phyloP scores from a whole-genome alignment of 2,888 invertebrate species.

The Apotomis capreana region DNA sequence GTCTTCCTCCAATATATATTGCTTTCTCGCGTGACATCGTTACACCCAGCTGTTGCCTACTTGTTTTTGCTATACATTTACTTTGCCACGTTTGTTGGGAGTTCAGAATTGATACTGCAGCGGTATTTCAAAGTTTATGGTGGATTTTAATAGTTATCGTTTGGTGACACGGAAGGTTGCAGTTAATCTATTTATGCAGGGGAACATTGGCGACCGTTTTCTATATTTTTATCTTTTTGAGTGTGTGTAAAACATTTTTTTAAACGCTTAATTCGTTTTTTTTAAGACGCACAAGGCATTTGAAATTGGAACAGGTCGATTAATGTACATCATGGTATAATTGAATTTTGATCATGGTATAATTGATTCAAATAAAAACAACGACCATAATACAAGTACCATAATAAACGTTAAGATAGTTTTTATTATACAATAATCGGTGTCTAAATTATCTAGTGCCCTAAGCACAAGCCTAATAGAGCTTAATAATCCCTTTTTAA shows the following conservation, averaged over 20 bases:
- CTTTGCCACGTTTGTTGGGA: slow-evolving; percentile 49
- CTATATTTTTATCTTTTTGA: background rate
- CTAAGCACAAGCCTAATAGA: background rate
- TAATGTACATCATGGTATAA: too few species aligned
- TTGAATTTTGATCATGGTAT: too few species aligned
- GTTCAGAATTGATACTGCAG: slow-evolving; percentile 39
- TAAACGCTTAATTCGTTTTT: too few species aligned
- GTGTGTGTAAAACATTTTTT: too few species aligned
- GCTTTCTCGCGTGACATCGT: slow-evolving; percentile 81
- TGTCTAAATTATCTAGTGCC: too few species aligned
- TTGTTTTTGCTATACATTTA: slow-evolving; percentile 62
- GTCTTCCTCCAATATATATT: slow-evolving; percentile 80
- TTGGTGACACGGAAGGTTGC: slow-evolving; percentile 28
- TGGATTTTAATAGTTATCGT: slow-evolving; percentile 32
- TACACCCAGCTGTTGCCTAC: slow-evolving; percentile 76
- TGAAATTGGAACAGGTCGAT: too few species aligned
- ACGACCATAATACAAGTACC: too few species aligned
- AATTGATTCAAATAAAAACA: too few species aligned
- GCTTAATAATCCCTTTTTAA: too few species aligned
- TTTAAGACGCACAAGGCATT: too few species aligned
- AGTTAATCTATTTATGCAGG: slow-evolving; percentile 13
- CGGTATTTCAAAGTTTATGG: slow-evolving; percentile 35
- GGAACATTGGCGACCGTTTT: slow-evolving; percentile 3
- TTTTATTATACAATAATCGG: too few species aligned
- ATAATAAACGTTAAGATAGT: too few species aligned